Base-by-base conservation (phyloP, 2,888 invertebrate species). In the Cenopis cana region DNA sequence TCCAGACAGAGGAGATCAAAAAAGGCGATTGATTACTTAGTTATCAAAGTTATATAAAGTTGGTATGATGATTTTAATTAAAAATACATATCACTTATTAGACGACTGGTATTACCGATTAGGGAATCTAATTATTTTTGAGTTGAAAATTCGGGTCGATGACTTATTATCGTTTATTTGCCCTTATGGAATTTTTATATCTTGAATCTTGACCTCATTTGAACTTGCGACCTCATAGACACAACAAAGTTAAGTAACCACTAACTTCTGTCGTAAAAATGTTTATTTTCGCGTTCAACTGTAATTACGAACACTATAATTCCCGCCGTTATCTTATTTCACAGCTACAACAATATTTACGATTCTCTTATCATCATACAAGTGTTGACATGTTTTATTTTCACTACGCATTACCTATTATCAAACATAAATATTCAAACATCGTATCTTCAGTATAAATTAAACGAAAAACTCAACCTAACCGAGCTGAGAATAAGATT, bases 371-470 rank as follows among this genome's bases (percentile, higher is more conserved):
- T 64, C 64, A 24, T 10, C 18, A 18, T 9, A 68, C 59, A 68
- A 59, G 67, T 68, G 67, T 59, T 52, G 67, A 59, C 67, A 68
- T 68, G 67, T 67, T 68, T 68, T 68, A 68, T 52, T 68, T 68
- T 59, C 50, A 12, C n/a, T 67, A 67, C 67, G 67, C 67, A 59
- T 57, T 46, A 56, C 46, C 55, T 66, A 67, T 50, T 36, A 56
- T 18, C 49, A 18, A 12, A n/a, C 10, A n/a, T 12, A 18, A 52
- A 54, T 11, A n/a, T 10, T 14, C 10, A 54, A 38, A 54, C 10
- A n/a, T 24, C 52, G 4, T 54, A 64, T 38, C 2, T 50, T 18
- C 14, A 20, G 6, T n/a, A 14, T 20, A 2, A 12, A 38, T 38
- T 5, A 17, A 10, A 52, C 8, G 20, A 1, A 29, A 64, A 64